phyloP scores from a whole-genome alignment of 2,888 invertebrate genomes.

The Drosophila setosimentum region DNA sequence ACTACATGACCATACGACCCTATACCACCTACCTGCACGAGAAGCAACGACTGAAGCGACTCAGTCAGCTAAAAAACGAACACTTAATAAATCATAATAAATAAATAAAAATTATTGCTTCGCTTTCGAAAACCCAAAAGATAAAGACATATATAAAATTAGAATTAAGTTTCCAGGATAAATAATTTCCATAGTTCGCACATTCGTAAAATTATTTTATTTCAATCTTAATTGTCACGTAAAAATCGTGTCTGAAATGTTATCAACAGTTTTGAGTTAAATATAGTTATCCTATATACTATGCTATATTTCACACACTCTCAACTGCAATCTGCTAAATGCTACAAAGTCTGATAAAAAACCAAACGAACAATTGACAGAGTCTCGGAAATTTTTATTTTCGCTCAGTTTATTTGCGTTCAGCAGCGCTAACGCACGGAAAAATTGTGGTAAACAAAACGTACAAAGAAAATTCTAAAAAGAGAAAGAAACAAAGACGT shows the following conservation, averaged over 20 bases:
- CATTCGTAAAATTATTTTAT: neutral
- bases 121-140: neutral
- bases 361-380: conserved; percentile 29
- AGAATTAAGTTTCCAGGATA: neutral
- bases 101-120: neutral
- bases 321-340: conserved; percentile 13
- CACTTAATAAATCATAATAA: conserved; percentile 2
- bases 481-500: neutral
- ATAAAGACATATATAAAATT: too few species aligned
- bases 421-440: conserved; percentile 44
- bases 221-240: too few species aligned
- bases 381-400: conserved; percentile 36
- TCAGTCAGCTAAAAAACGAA: conserved; percentile 22
- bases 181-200: neutral
- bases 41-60: conserved; percentile 51
- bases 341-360: conserved; percentile 17
- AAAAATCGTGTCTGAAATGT: neutral
- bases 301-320: conserved; percentile 10
- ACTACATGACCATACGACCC: conserved; percentile 86
- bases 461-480: neutral
- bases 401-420: conserved; percentile 53
- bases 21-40: conserved; percentile 73
- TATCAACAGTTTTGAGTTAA: neutral
- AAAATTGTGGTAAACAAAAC: conserved; percentile 31
- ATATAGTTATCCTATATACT: conserved; percentile 10